Conservation (phyloP, 2,113 vertebrate species). For the Lichenostomus cassidix region DNA sequence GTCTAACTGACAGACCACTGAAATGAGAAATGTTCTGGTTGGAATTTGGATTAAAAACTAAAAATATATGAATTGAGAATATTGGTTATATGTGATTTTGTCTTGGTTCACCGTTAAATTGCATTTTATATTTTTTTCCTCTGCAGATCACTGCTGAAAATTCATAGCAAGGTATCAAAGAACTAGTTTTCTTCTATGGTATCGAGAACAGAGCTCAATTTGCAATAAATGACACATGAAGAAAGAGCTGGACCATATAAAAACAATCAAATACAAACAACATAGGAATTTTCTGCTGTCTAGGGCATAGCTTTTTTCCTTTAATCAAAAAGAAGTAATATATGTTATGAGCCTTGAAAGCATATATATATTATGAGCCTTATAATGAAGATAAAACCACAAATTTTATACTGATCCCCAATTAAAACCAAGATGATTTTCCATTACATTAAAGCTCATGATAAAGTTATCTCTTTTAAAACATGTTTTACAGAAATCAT, state of each 20-base stretch:
- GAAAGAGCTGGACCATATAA: background rate
- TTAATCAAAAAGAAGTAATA: background rate
- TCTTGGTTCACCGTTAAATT: background rate
- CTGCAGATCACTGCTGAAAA: background rate
- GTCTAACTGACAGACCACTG: background rate
- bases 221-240: background rate
- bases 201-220: background rate
- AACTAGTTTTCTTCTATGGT: background rate
- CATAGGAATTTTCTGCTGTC: background rate
- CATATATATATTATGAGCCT: background rate
- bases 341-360: background rate
- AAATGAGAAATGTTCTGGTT: background rate
- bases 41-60: background rate
- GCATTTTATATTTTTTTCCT: background rate
- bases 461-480: background rate
- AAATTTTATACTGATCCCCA: background rate
- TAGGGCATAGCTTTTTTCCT: background rate
- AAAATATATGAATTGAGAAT: background rate
- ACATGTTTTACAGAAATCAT: background rate
- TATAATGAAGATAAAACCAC: background rate
- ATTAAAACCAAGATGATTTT: background rate
- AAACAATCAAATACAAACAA: background rate
- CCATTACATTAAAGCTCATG: background rate
- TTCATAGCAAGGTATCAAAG: background rate
- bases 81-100: background rate